Evolutionary conservation across 2,888 invertebrate species (phyloP), one percentile per base, ranked within the genome.

Genomic region (Carabus problematicus): DNA sequence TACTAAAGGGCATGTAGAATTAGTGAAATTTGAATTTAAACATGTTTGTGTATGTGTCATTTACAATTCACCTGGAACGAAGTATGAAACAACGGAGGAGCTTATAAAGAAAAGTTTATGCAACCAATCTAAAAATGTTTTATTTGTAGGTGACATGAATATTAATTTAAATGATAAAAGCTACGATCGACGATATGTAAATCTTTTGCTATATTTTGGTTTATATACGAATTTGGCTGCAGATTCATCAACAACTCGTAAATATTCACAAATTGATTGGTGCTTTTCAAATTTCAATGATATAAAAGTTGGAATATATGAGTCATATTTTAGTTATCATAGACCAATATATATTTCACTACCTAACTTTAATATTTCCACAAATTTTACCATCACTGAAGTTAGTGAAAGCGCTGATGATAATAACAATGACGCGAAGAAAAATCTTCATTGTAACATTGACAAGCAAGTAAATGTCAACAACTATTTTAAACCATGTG

Each of bases 221-320:
- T 18, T 49, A n/a, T 1, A 49, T 49, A 16, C 49, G 18, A 14
- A 16, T 12, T 16, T 49, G 49, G 4, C 12, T 49, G 18, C n/a
- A 4, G 49, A 12, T 49, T 11, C 49, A 49, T 16, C 49, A 14
- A 49, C 49, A 8, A 14, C 14, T 12, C n/a, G n/a, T n/a, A n/a
- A 18, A 49, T 16, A 49, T n/a, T 8, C 49, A 14, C 49, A 49
- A 14, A 49, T 49, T 2, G 7, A 49, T 18, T 49, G 49, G 49
- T 49, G 49, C 8, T 49, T 49, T 49, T 12, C 49, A 49, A n/a
- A 49, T 49, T 16, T 49, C 8, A 49, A 8, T 49, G 12, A 49
- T 12, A 49, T 49, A 8, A 49, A 49, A 11, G 8, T 14, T 12
- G 49, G 18, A 49, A 1, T 49, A 16, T 49, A 49, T 14, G 49